These are phyloP conservation scores for Arenaria interpres DNA, from an alignment of 2,113 vertebrate genomes.

Conservation along the genomic window DNA sequence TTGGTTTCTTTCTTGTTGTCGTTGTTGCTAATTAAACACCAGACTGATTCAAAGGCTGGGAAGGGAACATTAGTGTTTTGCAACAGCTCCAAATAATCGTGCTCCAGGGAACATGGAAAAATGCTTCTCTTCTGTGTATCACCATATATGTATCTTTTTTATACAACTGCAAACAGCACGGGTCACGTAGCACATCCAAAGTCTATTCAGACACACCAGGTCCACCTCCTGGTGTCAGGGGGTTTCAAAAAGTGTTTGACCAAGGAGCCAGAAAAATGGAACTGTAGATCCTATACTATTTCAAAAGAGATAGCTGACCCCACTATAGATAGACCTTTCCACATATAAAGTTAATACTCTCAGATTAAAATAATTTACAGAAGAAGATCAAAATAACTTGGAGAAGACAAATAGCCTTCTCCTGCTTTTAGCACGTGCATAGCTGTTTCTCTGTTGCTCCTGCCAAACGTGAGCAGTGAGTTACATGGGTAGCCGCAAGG, in stretches of 20 bases:
- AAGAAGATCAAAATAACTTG: neutral
- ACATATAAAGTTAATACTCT: neutral
- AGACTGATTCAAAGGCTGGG: neutral
- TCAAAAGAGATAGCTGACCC: neutral
- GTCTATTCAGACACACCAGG: neutral
- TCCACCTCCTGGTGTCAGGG: neutral
- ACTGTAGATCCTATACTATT: neutral
- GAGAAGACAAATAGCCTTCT: neutral
- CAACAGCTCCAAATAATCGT: neutral
- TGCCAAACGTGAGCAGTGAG: neutral
- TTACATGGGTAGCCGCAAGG: neutral
- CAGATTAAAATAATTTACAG: neutral
- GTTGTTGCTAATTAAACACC: neutral
- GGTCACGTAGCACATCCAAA: neutral
- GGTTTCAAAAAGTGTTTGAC: neutral
- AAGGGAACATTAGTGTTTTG: neutral
- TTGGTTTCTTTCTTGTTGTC: neutral
- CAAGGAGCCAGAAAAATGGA: neutral
- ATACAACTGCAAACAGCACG: neutral
- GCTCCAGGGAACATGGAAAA: neutral
- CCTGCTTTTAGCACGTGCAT: fast-evolving
- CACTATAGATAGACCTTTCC: neutral
- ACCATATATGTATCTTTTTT: neutral
- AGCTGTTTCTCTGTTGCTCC: neutral
- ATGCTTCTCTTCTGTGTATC: neutral